Evolutionary conservation across 1,140 invertebrate genomes (phyloP).

Genomic region (Pseudomyrmex gracilis): DNA sequence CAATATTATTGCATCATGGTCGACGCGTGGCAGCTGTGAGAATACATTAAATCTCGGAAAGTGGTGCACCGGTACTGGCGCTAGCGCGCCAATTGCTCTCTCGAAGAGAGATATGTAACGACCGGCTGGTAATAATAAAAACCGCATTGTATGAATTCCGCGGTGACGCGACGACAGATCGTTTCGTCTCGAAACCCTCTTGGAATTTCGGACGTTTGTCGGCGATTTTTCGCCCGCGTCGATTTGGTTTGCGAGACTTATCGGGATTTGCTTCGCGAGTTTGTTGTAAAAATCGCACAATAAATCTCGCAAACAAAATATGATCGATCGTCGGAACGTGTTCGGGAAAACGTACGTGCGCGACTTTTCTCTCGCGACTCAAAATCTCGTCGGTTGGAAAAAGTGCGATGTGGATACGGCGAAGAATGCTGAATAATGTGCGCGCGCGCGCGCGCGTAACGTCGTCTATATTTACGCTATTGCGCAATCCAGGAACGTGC

Average conservation of each 20-base stretch:
- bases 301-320: no score
- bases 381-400: no score
- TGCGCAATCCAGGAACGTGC: constrained; percentile 2
- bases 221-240: no score
- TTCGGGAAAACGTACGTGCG: no score
- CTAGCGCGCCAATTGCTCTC: constrained; percentile 26
- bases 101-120: not conserved
- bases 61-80: constrained; percentile 2
- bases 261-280: no score
- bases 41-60: constrained; percentile 58
- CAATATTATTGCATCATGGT: constrained; percentile 65
- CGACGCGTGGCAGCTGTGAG: constrained; percentile 35
- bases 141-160: constrained; percentile 5
- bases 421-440: not conserved
- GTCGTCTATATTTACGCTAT: constrained; percentile 2
- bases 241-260: no score
- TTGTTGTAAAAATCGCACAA: no score
- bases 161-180: not conserved
- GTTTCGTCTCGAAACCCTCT: not conserved
- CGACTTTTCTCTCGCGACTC: no score
- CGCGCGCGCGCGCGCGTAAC: not conserved
- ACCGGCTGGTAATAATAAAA: not conserved
- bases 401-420: no score
- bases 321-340: no score
- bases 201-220: no score